These are phyloP conservation scores for Myrmecophaga tridactyla DNA, from an alignment of 2,113 vertebrate genomes.

Conservation along the genomic window DNA sequence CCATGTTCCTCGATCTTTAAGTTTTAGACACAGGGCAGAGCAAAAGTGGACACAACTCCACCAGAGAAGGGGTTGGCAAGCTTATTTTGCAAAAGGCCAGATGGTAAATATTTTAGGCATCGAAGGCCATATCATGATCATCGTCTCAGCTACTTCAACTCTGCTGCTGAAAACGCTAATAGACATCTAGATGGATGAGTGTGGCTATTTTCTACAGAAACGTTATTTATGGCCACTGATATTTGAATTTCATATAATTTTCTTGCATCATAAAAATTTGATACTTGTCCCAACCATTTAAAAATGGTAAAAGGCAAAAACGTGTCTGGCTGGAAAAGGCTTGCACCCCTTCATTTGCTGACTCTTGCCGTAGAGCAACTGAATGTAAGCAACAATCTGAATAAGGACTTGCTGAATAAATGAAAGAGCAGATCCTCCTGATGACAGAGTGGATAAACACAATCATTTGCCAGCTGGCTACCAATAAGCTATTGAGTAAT, in stretches of 20 bases:
- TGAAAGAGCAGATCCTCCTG: background rate
- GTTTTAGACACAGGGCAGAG: background rate
- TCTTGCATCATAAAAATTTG: background rate
- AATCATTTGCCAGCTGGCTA: background rate
- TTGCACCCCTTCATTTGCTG: background rate
- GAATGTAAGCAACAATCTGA: too few relatives aligned
- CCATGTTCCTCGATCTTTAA: too few relatives aligned
- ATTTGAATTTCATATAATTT: background rate
- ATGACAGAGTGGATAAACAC: background rate
- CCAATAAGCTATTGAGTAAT: background rate
- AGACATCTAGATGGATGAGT: background rate
- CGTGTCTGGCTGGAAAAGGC: background rate
- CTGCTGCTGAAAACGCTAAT: background rate
- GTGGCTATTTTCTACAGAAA: background rate
- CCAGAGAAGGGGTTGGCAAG: background rate
- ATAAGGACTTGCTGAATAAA: background rate
- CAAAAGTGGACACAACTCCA: background rate
- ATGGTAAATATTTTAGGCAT: background rate
- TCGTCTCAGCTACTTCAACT: background rate
- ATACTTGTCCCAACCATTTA: background rate
- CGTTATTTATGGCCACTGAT: background rate
- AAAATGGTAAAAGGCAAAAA: background rate
- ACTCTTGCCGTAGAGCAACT: background rate
- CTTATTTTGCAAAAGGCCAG: background rate
- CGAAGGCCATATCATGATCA: background rate